Base-by-base conservation (phyloP, 1,140 invertebrate species). In the Drosophila pectinifera region DNA sequence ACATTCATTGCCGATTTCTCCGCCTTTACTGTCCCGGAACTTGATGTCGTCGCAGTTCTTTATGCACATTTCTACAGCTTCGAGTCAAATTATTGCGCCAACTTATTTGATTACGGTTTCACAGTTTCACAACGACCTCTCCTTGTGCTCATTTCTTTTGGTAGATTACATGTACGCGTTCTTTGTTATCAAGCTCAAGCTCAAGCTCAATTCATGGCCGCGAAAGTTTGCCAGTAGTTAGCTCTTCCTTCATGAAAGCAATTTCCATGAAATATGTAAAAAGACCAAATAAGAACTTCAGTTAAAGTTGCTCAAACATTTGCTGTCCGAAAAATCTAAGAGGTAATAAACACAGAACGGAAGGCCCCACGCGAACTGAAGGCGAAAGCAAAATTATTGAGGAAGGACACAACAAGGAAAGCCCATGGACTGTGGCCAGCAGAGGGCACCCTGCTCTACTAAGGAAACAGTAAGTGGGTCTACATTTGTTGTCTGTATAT, bases 41-140 rank as follows among this genome's bases (percentile, higher is more conserved):
- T 89, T 73, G 42, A 89, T 80, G 77, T 74, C 68, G 26, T 51
- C 55, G 61, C 56, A 78, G 57, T 83, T 89, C 84, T 80, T 89
- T 78, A 89, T 84, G 73, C 84, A 89, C 84, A 89, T 89, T 68
- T 86, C 54, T 41, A 46, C 45, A 49, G 38, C 41, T 34, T 18
- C 45, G 18, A 41, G 53, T 67, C 22, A 41, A 61, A 61, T 69
- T 80, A 49, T 73, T 53, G 48, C 34, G 38, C 63, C 43, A 89
- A 81, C 82, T 89, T 88, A 89, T 88, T 89, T 84, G 73, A 88
- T 89, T 84, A 57, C 65, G 79, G 67, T 74, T 88, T 80, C 49
- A 85, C 56, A 85, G 73, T 68, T 86, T 74, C 48, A 48, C 73
- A 56, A 69, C 59, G 53, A 24, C 41, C 20, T 65, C 63, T 62